Base-by-base conservation (phyloP, 2,888 invertebrate species). In the Cantharis flavilabris region DNA sequence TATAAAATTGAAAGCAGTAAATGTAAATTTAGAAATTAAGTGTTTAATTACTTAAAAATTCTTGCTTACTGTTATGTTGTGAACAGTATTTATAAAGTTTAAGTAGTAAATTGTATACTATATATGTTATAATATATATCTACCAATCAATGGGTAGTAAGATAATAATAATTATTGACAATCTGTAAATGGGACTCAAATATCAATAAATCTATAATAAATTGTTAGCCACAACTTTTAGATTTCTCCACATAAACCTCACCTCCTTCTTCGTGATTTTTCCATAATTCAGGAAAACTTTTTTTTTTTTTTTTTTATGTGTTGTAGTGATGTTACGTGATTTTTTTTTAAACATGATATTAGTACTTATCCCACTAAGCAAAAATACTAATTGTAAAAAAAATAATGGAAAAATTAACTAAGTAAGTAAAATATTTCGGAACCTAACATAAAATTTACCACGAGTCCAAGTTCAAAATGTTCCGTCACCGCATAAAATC, bases 141-240 rank as follows among this genome's bases (percentile, higher is more conserved):
- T 20, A 73, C 69, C 73, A 28, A 73, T 67, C 73, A 28, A 73
- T 67, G 62, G 71, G 71, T 71, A 76, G 73, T 71, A 49, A 49
- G 26, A 26, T 26, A 49, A 49, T 49, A 49, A 49, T 49, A 49
- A 49, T 49, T 49, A 70, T 76, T 73, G 77, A 77, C 75, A 75
- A 75, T 77, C 77, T 77, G 72, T 77, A 75, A 71, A 75, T 70
- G 75, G 77, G 77, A 76, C 70, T 65, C 64, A 76, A 70, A 70
- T 33, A 69, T 71, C 49, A 49, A 49, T 49, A 49, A 49, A 49
- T 49, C 49, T 49, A 49, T 49, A 49, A 33, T 33, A 13, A 30
- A 49, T 49, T 49, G 49, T 49, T 49, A 49, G 49, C n/a, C 7
- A 49, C n/a, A n/a, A 49, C 49, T 49, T 33, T 3, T 13, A 33